Evolutionary conservation across 2,113 vertebrate genomes (phyloP).

Genomic region (Albula goreensis): DNA sequence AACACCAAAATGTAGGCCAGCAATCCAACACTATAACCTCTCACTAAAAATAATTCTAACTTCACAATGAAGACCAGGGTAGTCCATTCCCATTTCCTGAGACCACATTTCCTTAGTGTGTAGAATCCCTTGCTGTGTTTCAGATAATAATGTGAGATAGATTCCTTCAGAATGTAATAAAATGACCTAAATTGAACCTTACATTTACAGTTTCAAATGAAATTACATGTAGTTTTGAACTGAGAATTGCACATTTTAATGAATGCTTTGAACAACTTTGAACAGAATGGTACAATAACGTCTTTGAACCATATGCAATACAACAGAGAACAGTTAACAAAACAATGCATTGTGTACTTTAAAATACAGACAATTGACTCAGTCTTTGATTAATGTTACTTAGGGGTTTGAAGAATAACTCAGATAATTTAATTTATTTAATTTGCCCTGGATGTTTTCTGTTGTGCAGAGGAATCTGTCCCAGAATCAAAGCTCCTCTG

Average conservation of each 20-base stretch:
- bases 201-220: too few relatives aligned
- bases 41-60: not conserved
- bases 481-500: constrained; percentile 31
- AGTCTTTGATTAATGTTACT: not conserved
- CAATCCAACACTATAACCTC: not conserved
- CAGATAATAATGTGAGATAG: not conserved
- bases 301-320: too few relatives aligned
- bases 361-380: not conserved
- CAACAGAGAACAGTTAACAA: too few relatives aligned
- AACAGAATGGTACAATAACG: too few relatives aligned
- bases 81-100: not conserved
- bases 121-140: not conserved
- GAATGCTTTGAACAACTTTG: too few relatives aligned
- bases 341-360: too few relatives aligned
- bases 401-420: not conserved
- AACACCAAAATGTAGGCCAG: not conserved
- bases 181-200: too few relatives aligned
- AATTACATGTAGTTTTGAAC: too few relatives aligned
- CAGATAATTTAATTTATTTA: too few relatives aligned
- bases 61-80: not conserved
- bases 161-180: not conserved
- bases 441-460: not conserved
- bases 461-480: constrained; percentile 33
- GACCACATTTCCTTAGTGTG: not conserved
- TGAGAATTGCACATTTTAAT: too few relatives aligned